Conservation (phyloP, 2,888 invertebrate species). For the Schizaphis graminum region DNA sequence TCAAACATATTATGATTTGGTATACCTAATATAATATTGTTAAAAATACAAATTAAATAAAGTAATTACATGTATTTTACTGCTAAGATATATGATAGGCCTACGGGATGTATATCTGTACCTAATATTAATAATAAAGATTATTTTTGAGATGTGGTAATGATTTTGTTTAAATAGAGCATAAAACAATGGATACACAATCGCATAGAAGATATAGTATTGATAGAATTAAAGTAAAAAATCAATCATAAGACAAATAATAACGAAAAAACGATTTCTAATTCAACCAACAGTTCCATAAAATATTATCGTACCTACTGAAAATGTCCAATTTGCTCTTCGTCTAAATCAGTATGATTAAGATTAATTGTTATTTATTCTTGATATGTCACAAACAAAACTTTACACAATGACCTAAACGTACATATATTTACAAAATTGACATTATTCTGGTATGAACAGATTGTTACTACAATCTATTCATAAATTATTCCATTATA, state of each 20-base stretch:
- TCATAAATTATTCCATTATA: neutral
- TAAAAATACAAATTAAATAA: neutral
- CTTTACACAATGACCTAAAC: conserved; percentile 16
- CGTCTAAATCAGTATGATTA: conserved; percentile 15
- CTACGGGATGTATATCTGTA: neutral
- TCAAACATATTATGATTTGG: neutral
- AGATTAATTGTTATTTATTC: conserved; percentile 25
- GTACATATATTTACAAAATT: conserved; percentile 8
- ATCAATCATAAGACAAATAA: neutral
- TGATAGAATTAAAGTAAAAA: neutral
- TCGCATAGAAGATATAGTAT: neutral
- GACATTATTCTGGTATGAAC: neutral
- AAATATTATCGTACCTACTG: neutral
- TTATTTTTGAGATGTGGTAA: neutral
- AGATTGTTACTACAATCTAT: neutral
- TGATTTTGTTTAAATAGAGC: neutral
- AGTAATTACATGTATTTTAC: neutral
- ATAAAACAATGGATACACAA: neutral
- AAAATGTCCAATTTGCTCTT: neutral
- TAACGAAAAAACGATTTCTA: neutral
- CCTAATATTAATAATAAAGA: neutral
- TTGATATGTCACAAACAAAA: conserved; percentile 21
- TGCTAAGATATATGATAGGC: neutral
- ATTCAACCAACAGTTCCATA: neutral
- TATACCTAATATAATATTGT: neutral